Percentiles rank a stretch among this genome's conserved stretches.
Evolutionary conservation across 1,140 invertebrate genomes (phyloP).

Genomic region (Macrosteles quadrilineatus): DNA sequence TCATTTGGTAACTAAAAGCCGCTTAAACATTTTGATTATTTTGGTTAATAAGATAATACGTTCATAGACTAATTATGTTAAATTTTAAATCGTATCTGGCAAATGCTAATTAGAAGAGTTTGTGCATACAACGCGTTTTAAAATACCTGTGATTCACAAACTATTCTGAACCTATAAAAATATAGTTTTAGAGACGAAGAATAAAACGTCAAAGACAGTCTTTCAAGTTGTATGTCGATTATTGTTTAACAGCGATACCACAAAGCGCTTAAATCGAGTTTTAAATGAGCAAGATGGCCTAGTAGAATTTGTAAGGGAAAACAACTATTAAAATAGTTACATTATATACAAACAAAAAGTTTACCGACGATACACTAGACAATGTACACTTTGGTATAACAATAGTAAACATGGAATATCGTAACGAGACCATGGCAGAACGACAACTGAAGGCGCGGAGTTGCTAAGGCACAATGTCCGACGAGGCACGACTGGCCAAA

Average conservation of each 20-base stretch:
- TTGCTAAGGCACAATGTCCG: no score
- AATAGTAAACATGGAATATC: slow-evolving; percentile 11
- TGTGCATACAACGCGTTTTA: background rate
- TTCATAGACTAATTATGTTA: no score
- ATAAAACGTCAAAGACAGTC: background rate
- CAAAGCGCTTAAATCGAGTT: no score
- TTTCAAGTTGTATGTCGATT: background rate
- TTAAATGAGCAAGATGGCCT: no score
- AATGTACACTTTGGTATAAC: slow-evolving; percentile 29
- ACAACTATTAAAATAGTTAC: slow-evolving; percentile 26
- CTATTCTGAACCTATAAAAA: slow-evolving; percentile 3
- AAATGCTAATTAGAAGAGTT: background rate
- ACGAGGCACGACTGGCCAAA: no score
- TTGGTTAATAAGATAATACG: no score
- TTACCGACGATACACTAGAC: slow-evolving; percentile 25
- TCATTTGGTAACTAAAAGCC: slow-evolving; percentile 1
- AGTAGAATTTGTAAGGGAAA: background rate
- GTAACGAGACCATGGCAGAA: slow-evolving; percentile 1
- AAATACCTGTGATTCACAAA: background rate
- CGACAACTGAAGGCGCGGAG: background rate
- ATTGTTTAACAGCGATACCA: background rate
- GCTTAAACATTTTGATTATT: background rate
- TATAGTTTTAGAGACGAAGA: background rate
- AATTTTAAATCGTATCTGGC: no score
- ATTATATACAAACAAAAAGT: slow-evolving; percentile 25